Evolutionary conservation across 1,140 invertebrate species (phyloP).

Genomic region (Anoplophora glabripennis): DNA sequence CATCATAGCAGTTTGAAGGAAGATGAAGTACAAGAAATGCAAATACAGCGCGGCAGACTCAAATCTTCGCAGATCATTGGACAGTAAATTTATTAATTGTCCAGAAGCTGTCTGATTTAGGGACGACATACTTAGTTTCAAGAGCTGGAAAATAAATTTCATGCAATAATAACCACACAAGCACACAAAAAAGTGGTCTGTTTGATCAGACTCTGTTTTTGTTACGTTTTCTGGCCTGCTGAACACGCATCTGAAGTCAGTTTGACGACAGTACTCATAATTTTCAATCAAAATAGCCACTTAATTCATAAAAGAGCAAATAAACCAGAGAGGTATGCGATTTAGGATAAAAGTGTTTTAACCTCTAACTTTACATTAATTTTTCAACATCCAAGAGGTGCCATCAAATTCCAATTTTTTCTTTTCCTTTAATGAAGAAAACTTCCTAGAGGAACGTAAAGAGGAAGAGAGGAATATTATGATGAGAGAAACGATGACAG

Average conservation of each 20-base stretch:
- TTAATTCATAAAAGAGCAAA: not conserved
- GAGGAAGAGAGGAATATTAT: too few relatives aligned
- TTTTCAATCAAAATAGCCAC: not conserved
- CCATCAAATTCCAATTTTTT: too few relatives aligned
- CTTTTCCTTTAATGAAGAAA: too few relatives aligned
- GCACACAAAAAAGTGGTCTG: not conserved
- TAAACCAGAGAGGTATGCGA: too few relatives aligned
- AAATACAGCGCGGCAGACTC: conserved; percentile 64
- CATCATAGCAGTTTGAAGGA: conserved; percentile 70
- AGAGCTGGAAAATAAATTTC: conserved; percentile 55
- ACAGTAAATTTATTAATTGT: conserved; percentile 85
- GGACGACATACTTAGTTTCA: conserved; percentile 65
- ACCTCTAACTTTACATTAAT: too few relatives aligned
- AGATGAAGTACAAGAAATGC: conserved; percentile 76
- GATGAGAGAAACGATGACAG: too few relatives aligned
- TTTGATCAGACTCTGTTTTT: not conserved
- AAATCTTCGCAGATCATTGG: conserved; percentile 77
- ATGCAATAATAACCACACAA: too few relatives aligned
- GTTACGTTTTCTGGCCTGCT: too few relatives aligned
- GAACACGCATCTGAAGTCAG: not conserved
- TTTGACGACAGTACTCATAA: not conserved
- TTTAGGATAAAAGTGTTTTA: too few relatives aligned
- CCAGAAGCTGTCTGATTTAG: conserved; percentile 76
- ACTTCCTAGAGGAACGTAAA: too few relatives aligned
- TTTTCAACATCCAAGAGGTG: too few relatives aligned